These are phyloP conservation scores for Amblyopsis hoosieri DNA, from an alignment of 2,797 vertebrate species.

Conservation along the genomic window DNA sequence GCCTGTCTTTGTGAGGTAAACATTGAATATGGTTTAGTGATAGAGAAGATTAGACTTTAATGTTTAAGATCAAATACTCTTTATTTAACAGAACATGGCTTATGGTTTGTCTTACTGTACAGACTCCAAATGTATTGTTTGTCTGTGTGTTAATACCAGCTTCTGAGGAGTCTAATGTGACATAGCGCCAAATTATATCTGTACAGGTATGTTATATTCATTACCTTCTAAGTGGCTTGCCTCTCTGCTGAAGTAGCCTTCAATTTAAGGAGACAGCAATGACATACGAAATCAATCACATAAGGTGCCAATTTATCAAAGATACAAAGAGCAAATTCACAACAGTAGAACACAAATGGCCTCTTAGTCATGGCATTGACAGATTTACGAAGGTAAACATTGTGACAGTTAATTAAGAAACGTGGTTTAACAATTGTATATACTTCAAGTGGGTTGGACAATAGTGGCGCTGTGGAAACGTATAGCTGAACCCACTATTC, in stretches of 20 bases:
- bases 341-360: conserved; percentile 44
- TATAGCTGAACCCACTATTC: conserved; percentile 15
- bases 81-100: conserved; percentile 66
- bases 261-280: conserved; percentile 27
- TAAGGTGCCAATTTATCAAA: conserved; percentile 23
- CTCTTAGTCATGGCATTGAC: conserved; percentile 35
- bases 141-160: conserved; percentile 30
- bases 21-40: too few species aligned
- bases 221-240: neutral
- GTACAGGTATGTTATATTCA: too few species aligned
- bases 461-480: conserved; percentile 27
- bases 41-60: neutral
- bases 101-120: conserved; percentile 33
- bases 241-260: conserved; percentile 20
- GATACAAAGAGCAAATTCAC: conserved; percentile 29
- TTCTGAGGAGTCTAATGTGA: conserved; percentile 21
- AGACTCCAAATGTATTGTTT: too few species aligned
- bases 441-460: conserved; percentile 30
- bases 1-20: too few species aligned
- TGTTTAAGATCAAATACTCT: conserved; percentile 71
- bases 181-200: too few species aligned
- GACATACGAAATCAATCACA: conserved; percentile 28
- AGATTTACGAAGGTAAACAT: conserved; percentile 4
- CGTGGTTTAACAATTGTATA: conserved; percentile 17
- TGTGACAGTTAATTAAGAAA: neutral